Evolutionary conservation across 2,888 invertebrate genomes (phyloP).

Genomic region (Cephus runcator): DNA sequence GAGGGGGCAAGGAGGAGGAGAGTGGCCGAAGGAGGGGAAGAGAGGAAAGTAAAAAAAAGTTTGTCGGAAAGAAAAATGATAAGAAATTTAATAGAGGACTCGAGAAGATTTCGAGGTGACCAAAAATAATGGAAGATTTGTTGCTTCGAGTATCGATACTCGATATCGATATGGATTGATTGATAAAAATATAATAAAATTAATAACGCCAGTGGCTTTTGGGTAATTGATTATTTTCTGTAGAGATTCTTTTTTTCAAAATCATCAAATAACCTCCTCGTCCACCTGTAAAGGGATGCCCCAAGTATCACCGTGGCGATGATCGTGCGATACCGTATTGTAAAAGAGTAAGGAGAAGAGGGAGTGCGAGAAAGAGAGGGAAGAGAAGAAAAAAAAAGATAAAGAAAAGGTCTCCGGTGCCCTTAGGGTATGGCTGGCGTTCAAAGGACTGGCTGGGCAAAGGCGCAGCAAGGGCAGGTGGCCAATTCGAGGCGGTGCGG

Average conservation of each 20-base stretch:
- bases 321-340: constrained; percentile 19
- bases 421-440: constrained; percentile 10
- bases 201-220: too few species aligned
- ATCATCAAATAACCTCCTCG: too few species aligned
- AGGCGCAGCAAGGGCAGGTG: not conserved
- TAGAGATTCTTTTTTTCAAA: too few species aligned
- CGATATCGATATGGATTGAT: not conserved
- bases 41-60: not conserved
- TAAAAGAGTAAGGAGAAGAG: constrained; percentile 22
- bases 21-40: not conserved
- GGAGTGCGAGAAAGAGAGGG: constrained; percentile 10
- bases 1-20: too few species aligned
- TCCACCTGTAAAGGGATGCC: not conserved
- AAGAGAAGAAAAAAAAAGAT: not conserved
- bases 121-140: not conserved
- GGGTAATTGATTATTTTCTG: too few species aligned
- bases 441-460: constrained; percentile 6
- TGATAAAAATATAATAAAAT: not conserved
- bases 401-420: constrained; percentile 8
- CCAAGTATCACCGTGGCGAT: not conserved
- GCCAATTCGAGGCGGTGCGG: not conserved
- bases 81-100: not conserved
- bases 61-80: too few species aligned
- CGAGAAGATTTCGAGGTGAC: not conserved
- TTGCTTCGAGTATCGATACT: not conserved